Evolutionary conservation across 2,113 vertebrate genomes (phyloP).

Genomic region (Poecile atricapillus): DNA sequence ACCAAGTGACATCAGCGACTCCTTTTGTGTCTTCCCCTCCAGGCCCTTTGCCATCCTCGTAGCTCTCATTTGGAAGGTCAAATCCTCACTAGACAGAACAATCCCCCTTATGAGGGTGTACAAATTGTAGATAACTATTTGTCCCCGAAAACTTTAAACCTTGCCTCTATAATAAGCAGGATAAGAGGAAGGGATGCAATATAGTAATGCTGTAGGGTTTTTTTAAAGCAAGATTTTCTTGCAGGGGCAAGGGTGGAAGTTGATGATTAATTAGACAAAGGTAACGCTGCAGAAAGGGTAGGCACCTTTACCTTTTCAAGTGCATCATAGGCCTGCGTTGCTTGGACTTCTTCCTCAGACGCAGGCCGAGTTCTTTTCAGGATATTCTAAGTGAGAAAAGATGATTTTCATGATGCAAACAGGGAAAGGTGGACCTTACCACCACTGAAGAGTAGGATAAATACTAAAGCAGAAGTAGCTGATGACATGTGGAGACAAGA

Average conservation of each 20-base stretch:
- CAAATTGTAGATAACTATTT: neutral
- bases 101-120: neutral
- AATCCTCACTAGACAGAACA: neutral
- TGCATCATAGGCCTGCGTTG: conserved; percentile 85
- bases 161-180: neutral
- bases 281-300: neutral
- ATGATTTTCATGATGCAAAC: neutral
- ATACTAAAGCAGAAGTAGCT: neutral
- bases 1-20: neutral
- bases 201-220: neutral
- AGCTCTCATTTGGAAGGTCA: neutral
- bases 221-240: neutral
- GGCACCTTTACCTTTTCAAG: conserved; percentile 84
- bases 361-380: conserved; percentile 86
- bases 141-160: neutral
- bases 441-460: neutral
- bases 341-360: conserved; percentile 84
- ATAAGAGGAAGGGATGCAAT: neutral
- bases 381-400: conserved; percentile 82
- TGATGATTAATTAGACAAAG: neutral
- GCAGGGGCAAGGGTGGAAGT: neutral
- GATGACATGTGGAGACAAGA: neutral
- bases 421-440: neutral
- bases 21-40: neutral
- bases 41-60: neutral